Conservation (phyloP, 2,797 vertebrate genomes). For the Philypnodon macrostomus region DNA sequence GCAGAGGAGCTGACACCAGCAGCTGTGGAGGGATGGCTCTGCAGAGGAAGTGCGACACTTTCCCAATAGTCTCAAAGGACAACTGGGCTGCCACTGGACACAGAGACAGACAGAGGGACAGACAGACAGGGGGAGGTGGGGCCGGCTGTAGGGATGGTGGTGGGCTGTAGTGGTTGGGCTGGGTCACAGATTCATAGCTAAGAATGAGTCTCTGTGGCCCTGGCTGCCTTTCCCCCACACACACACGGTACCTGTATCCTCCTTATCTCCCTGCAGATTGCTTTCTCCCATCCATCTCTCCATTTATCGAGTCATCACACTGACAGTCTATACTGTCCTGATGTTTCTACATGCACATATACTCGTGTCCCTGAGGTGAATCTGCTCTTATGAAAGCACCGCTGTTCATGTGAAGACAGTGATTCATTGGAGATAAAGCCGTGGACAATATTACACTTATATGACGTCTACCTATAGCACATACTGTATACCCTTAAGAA, state of each 20-base stretch:
- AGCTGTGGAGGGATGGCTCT: constrained; percentile 72
- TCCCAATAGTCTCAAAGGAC: constrained; percentile 68
- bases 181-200: constrained; percentile 53
- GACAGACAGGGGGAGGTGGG: constrained; percentile 14
- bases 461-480: constrained; percentile 20
- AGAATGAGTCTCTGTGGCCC: constrained; percentile 30
- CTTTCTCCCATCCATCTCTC: constrained; percentile 39
- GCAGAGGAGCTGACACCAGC: constrained; percentile 72
- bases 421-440: constrained; percentile 50
- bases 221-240: constrained; percentile 19
- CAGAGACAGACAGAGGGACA: constrained; percentile 48
- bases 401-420: constrained; percentile 22
- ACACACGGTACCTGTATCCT: constrained; percentile 36
- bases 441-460: constrained; percentile 31
- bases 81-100: constrained; percentile 60
- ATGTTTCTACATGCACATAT: constrained; percentile 43
- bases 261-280: constrained; percentile 44
- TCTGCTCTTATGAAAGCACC: constrained; percentile 36
- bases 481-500: constrained; percentile 29
- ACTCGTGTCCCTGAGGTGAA: constrained; percentile 44
- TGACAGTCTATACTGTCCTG: constrained; percentile 46
- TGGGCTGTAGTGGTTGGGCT: constrained; percentile 8
- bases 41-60: constrained; percentile 82
- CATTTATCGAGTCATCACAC: constrained; percentile 45
- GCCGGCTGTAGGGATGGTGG: constrained; percentile 1